Conservation (phyloP, 2,888 invertebrate species). For the Cartodere bifasciata region DNA sequence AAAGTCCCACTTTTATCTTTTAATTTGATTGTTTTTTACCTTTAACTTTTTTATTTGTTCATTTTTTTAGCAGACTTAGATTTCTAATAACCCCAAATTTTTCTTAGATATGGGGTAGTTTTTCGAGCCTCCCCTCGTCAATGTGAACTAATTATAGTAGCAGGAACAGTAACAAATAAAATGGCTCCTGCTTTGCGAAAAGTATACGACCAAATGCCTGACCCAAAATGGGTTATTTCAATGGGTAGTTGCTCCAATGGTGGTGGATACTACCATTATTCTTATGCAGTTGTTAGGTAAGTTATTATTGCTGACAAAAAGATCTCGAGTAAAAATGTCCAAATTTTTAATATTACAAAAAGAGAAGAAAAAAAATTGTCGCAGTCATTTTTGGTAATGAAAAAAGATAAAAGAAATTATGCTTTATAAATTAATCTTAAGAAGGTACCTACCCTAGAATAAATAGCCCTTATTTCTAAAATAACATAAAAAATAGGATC, state of each 20-base stretch:
- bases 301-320: constrained; percentile 7
- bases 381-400: no score
- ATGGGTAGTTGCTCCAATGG: constrained; percentile 99
- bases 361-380: no score
- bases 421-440: no score
- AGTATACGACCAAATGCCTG: constrained; percentile 97
- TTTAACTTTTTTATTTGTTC: no score
- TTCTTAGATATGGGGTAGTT: constrained; percentile 77
- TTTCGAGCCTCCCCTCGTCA: constrained; percentile 96
- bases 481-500: no score
- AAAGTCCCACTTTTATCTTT: no score
- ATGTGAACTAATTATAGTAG: constrained; percentile 95
- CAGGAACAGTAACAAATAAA: constrained; percentile 97
- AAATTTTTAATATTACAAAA: no score
- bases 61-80: not conserved
- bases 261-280: constrained; percentile 99
- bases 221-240: constrained; percentile 96
- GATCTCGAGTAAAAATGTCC: no score
- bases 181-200: constrained; percentile 98
- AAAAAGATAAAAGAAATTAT: no score
- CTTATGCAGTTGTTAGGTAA: constrained; percentile 87
- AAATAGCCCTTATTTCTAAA: no score
- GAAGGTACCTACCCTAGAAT: no score
- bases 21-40: no score
- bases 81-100: constrained; percentile 8